Percentiles rank a stretch among this genome's conserved stretches.
phyloP scores from a whole-genome alignment of 2,888 invertebrate species.

The Disparrhopalites patrizii region DNA sequence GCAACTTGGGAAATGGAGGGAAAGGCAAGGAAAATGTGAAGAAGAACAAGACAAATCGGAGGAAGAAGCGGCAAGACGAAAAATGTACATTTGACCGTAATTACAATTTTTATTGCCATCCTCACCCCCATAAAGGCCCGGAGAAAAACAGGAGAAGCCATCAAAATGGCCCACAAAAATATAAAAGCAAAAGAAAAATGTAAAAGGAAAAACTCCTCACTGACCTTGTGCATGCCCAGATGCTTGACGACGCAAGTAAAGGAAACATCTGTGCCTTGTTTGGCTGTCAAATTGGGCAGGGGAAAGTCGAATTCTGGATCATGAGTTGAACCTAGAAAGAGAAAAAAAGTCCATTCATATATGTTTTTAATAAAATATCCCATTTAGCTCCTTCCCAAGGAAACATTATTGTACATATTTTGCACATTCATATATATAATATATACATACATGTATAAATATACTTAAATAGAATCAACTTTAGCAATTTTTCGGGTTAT shows the following conservation, averaged over 20 bases:
- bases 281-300: constrained; percentile 79
- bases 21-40: no score
- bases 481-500: no score
- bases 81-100: no score
- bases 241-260: constrained; percentile 90
- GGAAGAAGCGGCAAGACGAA: no score
- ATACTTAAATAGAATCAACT: no score
- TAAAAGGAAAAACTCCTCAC: constrained; percentile 38
- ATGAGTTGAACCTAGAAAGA: constrained; percentile 43
- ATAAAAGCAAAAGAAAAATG: not conserved
- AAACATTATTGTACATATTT: no score
- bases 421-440: no score
- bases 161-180: not conserved
- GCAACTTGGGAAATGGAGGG: no score
- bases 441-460: no score
- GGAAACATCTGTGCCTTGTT: constrained; percentile 79
- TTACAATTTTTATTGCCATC: not conserved
- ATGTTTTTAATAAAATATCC: not conserved
- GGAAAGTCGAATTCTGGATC: constrained; percentile 76
- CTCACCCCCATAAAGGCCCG: not conserved
- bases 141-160: not conserved
- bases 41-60: no score
- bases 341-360: not conserved
- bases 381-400: not conserved
- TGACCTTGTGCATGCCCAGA: constrained; percentile 80